These are phyloP conservation scores for Lytechinus pictus DNA, from an alignment of 35 echinoderm and acorn worm genomes.

Conservation along the genomic window DNA sequence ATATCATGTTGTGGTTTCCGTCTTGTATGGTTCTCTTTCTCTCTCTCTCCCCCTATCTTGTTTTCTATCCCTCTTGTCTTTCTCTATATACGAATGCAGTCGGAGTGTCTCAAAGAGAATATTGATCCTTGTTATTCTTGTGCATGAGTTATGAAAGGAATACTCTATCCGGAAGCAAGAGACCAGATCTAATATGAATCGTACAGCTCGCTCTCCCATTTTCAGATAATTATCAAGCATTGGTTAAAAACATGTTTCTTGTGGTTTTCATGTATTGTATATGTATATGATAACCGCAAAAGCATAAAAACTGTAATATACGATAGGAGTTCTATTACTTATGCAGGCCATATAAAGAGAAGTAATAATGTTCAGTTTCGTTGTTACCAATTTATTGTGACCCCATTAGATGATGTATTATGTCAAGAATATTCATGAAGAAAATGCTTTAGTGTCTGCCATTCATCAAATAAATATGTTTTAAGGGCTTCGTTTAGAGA, in stretches of 20 bases:
- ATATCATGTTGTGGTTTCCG: too few species aligned
- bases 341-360: neutral
- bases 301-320: neutral
- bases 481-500: too few species aligned
- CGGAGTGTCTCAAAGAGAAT: neutral
- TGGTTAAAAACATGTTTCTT: neutral
- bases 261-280: neutral
- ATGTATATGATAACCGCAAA: neutral
- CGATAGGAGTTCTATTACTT: neutral
- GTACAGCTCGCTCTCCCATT: neutral
- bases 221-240: neutral
- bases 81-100: neutral
- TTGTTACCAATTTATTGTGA: too few species aligned
- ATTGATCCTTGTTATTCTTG: conserved; percentile 12
- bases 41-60: neutral
- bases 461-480: too few species aligned
- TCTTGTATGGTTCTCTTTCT: neutral
- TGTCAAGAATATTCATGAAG: too few species aligned
- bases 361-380: too few species aligned
- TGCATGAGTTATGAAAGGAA: neutral
- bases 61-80: neutral
- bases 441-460: too few species aligned
- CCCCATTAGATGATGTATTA: too few species aligned
- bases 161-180: neutral
- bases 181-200: neutral